These are phyloP conservation scores for Stomatorhinus ivindoensis DNA, from an alignment of 2,113 vertebrate species.

Conservation along the genomic window DNA sequence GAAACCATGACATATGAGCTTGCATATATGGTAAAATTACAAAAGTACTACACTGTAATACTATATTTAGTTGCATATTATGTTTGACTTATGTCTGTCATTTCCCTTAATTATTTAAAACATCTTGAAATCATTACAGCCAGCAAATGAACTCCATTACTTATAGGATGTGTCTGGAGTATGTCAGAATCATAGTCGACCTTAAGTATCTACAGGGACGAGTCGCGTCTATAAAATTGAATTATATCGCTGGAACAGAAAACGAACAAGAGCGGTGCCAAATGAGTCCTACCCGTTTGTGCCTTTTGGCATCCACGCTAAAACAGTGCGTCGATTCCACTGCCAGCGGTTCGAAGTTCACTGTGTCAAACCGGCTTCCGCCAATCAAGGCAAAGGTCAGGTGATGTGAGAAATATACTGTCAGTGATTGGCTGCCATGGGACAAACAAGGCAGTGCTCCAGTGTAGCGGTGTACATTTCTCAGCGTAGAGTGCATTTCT, in stretches of 20 bases:
- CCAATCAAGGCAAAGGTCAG: background rate
- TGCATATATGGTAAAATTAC: background rate
- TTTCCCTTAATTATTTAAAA: constrained; percentile 12
- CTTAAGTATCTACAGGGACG: constrained; percentile 8
- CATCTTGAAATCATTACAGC: constrained; percentile 26
- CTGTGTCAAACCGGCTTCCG: background rate
- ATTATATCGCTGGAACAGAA: constrained; percentile 11
- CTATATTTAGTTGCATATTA: constrained; percentile 8
- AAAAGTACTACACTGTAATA: background rate
- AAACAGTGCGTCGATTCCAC: background rate
- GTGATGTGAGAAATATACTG: background rate
- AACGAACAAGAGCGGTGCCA: background rate
- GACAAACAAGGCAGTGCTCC: background rate
- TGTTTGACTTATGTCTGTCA: constrained; percentile 11
- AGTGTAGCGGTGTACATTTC: too few species aligned
- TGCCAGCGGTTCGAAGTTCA: background rate
- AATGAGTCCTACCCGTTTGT: background rate
- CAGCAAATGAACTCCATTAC: constrained; percentile 7
- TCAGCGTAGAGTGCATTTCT: too few species aligned
- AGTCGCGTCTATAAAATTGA: constrained; percentile 18
- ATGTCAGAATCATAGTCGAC: constrained; percentile 22
- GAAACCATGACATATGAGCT: background rate
- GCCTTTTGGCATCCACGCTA: background rate
- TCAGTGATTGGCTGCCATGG: background rate
- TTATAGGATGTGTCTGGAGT: constrained; percentile 18